phyloP scores from a whole-genome alignment of 2,797 vertebrate genomes.

The Myiothlypis coronata region DNA sequence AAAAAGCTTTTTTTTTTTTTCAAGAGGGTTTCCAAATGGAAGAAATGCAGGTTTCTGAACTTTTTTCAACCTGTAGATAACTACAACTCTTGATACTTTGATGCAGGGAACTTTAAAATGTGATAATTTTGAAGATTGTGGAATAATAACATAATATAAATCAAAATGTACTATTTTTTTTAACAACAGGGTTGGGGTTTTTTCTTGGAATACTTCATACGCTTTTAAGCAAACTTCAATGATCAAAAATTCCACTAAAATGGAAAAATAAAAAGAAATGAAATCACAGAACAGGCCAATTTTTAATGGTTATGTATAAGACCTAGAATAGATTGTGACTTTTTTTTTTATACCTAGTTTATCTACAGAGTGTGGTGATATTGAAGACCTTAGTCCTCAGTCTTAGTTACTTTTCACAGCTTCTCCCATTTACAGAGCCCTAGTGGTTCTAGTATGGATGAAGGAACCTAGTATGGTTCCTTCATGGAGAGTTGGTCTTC shows the following conservation, averaged over 20 bases:
- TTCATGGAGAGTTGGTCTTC: rapidly evolving
- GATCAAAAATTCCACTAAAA: neutral
- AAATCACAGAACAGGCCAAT: neutral
- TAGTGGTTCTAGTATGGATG: too few relatives aligned
- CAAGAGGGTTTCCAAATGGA: neutral
- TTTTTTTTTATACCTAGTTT: neutral
- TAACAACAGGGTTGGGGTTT: neutral
- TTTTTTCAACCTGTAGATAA: neutral
- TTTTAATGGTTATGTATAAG: neutral
- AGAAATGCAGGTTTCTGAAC: neutral
- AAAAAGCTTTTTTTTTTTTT: neutral
- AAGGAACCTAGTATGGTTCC: neutral
- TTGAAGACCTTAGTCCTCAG: neutral
- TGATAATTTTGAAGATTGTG: neutral
- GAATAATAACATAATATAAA: neutral
- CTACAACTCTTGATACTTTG: neutral
- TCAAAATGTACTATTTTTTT: neutral
- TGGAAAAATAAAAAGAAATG: neutral
- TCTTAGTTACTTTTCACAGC: neutral
- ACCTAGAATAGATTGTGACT: rapidly evolving
- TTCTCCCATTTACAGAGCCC: neutral
- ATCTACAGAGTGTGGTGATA: neutral
- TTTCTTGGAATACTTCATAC: neutral
- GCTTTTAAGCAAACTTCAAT: neutral
- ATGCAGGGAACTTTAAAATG: neutral